Conservation (phyloP, 2,113 vertebrate species). For the Dasyurus viverrinus region DNA sequence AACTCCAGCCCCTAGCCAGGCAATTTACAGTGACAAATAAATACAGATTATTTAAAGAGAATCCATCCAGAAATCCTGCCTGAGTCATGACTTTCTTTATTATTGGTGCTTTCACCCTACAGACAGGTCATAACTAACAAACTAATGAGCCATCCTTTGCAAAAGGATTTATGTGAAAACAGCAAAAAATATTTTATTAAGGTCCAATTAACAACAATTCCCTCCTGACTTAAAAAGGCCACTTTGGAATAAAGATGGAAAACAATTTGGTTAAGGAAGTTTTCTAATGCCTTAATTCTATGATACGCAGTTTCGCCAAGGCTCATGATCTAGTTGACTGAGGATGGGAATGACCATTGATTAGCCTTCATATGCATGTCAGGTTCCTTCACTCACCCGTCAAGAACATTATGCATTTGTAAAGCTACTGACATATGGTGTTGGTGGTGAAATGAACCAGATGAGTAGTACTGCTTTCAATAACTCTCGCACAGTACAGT, state of each 20-base stretch:
- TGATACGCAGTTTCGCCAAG: background rate
- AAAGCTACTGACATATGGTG: background rate
- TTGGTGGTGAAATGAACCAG: background rate
- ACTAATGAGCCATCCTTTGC: conserved; percentile 49
- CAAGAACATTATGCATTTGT: background rate
- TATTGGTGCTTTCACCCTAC: conserved; percentile 23
- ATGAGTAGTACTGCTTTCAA: background rate
- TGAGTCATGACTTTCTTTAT: conserved; percentile 28
- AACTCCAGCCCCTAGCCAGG: background rate
- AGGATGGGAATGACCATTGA: background rate
- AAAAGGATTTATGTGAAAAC: conserved; percentile 12
- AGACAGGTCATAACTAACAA: conserved; percentile 43
- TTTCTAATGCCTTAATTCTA: background rate
- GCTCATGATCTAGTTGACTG: background rate
- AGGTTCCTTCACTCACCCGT: background rate
- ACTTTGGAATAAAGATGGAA: conserved; percentile 6
- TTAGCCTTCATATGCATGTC: background rate
- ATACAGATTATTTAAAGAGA: background rate
- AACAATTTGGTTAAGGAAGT: background rate
- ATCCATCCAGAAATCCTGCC: conserved; percentile 17
- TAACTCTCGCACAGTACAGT: conserved; percentile 11
- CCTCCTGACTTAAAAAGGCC: background rate
- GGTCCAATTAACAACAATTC: conserved; percentile 14
- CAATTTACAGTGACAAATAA: background rate
- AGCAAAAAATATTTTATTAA: conserved; percentile 18